Conservation (phyloP, 2,797 vertebrate genomes). For the Chiloscyllium punctatum region DNA sequence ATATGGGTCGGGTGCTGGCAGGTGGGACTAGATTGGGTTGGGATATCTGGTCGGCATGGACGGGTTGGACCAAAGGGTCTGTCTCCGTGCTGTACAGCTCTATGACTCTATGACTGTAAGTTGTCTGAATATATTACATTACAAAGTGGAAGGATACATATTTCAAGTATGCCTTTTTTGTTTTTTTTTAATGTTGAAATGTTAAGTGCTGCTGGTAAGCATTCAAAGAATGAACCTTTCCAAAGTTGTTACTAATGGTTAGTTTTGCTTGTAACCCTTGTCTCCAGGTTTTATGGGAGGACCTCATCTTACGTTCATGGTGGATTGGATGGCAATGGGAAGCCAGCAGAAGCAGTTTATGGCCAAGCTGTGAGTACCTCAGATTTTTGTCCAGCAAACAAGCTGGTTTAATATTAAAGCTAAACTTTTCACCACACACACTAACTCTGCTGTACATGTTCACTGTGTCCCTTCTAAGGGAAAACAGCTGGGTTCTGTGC, state of each 20-base stretch:
- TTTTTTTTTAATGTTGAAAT: not conserved
- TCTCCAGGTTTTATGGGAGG: conserved; percentile 87
- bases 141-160: not conserved
- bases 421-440: not conserved
- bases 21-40: no score
- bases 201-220: not conserved
- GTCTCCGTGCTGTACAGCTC: no score
- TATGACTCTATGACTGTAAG: no score
- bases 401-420: not conserved
- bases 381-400: not conserved
- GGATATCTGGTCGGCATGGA: no score
- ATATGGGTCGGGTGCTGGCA: no score
- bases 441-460: not conserved
- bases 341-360: conserved; percentile 90
- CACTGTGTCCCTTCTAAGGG: not conserved
- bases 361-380: conserved; percentile 84
- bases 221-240: not conserved
- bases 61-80: no score
- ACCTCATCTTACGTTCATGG: conserved; percentile 97
- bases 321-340: conserved; percentile 85
- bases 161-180: not conserved
- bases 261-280: not conserved
- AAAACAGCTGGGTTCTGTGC: not conserved
- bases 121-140: not conserved
- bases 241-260: not conserved